Evolutionary conservation across 2,888 invertebrate species (phyloP), one percentile per base, ranked within the genome.

Genomic region (Sinhomidia bicolor): DNA sequence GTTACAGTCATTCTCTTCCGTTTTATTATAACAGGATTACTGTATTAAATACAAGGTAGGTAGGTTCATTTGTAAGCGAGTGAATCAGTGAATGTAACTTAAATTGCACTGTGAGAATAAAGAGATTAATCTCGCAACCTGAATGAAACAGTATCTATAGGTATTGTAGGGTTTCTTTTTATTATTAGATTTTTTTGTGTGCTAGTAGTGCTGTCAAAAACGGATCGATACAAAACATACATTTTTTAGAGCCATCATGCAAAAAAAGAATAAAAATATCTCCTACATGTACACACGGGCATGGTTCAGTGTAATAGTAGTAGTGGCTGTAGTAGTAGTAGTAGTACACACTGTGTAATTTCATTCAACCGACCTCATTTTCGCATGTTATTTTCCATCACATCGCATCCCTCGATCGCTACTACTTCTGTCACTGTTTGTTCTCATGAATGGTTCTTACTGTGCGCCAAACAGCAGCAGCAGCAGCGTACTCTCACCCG

Each of bases 341-440:
- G 29, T 57, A 17, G 57, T 57, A 57, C 14, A 65, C 14, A 65
- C n/a, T 57, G 41, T 71, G 41, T 71, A 71, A 71, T 71, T 71
- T 71, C 68, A 71, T 44, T 71, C 20, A 3, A 71, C n/a, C 51
- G 76, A 76, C 76, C 76, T 76, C 76, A 76, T 54, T 76, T 76
- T 51, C 47, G 74, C 51, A 51, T 51, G 76, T 54, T 26, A 36
- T 74, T 74, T 74, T 47, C 4, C 3, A 4, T 57, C 17, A 4
- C 74, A 74, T 74, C 26, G 47, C 74, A 74, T 44, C n/a, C 68
- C 41, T 76, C 47, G 10, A 76, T n/a, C 14, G 7, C 0, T 23
- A 23, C 71, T 23, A 20, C 71, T 32, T 6, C n/a, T 41, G 32
- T n/a, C 9, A 71, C 23, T 47, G 74, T 76, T 47, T 51, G 26